A percentile compares a stretch with the other conserved stretches of the same genome.
Conservation (phyloP, 2,888 invertebrate species). For the Pristionchus exspectatus region DNA sequence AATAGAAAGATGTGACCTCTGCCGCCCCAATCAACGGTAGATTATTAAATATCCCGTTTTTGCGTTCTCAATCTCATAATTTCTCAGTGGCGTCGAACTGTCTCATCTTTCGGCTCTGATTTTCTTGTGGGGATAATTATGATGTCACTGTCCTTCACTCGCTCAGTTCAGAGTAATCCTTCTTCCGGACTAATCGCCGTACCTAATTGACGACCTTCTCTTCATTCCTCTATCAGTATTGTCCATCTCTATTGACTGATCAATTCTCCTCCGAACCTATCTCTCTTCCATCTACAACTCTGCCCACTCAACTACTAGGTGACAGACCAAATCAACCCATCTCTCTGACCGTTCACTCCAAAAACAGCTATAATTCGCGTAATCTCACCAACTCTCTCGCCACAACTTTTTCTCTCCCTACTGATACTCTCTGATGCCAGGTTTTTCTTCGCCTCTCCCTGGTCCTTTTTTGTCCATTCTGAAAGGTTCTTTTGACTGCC, state of each 20-base stretch:
- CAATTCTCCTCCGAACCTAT: not conserved
- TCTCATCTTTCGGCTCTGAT: constrained; percentile 23
- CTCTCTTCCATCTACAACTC: constrained; percentile 28
- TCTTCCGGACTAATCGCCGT: constrained; percentile 6
- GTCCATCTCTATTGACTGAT: constrained; percentile 11
- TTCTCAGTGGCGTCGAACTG: constrained; percentile 10
- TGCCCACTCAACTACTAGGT: constrained; percentile 30
- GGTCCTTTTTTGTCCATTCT: constrained; percentile 11
- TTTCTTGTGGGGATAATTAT: not conserved
- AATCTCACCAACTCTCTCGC: not conserved
- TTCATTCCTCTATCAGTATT: constrained; percentile 26
- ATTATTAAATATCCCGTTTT: not conserved
- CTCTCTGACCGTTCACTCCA: not conserved
- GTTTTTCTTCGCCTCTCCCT: constrained; percentile 14
- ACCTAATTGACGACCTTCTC: constrained; percentile 25
- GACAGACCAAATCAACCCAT: constrained; percentile 9
- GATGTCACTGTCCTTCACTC: constrained; percentile 17
- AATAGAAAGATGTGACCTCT: constrained; percentile 12
- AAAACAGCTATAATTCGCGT: constrained; percentile 35
- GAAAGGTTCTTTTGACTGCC: constrained; percentile 30
- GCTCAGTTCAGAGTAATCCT: not conserved
- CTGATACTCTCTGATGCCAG: constrained; percentile 1
- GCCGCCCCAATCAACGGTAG: not conserved
- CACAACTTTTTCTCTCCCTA: not conserved
- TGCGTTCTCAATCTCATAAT: not conserved